Evolutionary conservation across 2,888 invertebrate genomes (phyloP).

Genomic region (Cheilosia urbana): DNA sequence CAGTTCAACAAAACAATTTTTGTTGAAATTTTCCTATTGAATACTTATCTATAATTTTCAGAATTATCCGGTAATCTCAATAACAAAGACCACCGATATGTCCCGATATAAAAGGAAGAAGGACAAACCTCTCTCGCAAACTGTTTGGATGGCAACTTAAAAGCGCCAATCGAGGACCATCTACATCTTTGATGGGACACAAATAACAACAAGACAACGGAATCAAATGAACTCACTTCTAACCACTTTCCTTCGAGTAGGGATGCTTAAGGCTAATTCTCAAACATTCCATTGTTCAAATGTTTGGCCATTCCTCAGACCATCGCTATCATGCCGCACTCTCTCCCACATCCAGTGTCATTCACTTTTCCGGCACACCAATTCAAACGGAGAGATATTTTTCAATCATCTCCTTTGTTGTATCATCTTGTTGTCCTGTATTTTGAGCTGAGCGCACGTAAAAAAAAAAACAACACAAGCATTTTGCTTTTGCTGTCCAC

Average conservation of each 20-base stretch:
- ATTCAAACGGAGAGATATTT: constrained; percentile 57
- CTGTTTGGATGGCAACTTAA: constrained; percentile 36
- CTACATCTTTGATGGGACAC: constrained; percentile 7
- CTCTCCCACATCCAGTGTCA: background rate
- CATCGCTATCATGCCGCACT: constrained; percentile 43
- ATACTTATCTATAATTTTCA: background rate
- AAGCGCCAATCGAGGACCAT: constrained; percentile 25
- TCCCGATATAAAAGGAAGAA: background rate
- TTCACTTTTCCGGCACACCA: constrained; percentile 46
- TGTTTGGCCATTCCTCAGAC: constrained; percentile 53
- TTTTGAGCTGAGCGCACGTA: constrained; percentile 36
- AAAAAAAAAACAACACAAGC: constrained; percentile 40
- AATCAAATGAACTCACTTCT: constrained; percentile 71
- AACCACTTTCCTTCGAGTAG: constrained; percentile 52
- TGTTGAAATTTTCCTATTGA: too few species aligned
- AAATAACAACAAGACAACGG: constrained; percentile 10
- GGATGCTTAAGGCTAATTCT: constrained; percentile 67
- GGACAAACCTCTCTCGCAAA: background rate
- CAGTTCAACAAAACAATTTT: constrained; percentile 18
- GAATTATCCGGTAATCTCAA: background rate
- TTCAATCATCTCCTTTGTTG: constrained; percentile 67
- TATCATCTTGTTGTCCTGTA: constrained; percentile 47
- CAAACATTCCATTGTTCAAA: constrained; percentile 71
- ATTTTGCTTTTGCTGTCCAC: constrained; percentile 52
- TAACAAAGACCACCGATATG: too few species aligned